Conservation (phyloP, 2,113 vertebrate species). For the Peromyscus polionotus region DNA sequence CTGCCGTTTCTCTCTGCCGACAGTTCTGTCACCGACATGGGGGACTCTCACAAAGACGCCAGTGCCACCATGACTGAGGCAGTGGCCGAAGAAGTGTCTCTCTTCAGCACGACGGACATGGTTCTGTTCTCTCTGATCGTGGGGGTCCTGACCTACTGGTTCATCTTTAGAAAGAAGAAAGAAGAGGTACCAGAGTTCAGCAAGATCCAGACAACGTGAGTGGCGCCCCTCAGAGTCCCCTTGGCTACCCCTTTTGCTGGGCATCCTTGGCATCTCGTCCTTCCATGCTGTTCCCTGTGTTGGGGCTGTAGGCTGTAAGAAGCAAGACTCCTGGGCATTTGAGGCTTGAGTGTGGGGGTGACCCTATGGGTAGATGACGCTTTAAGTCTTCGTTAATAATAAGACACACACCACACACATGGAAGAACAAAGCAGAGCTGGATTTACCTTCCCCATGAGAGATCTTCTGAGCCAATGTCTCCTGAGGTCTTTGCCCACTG, state of each 20-base stretch:
- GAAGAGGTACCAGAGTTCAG: constrained; percentile 94
- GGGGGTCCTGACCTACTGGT: constrained; percentile 94
- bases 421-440: background rate
- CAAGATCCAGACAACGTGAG: constrained; percentile 90
- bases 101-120: constrained; percentile 93
- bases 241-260: background rate
- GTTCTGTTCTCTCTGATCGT: constrained; percentile 94
- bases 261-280: background rate
- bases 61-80: constrained; percentile 61
- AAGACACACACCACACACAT: background rate
- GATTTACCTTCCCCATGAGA: background rate
- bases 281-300: background rate
- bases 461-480: background rate
- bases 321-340: no score
- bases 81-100: constrained; percentile 85
- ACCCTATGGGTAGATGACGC: background rate
- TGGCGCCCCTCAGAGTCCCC: background rate
- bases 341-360: background rate
- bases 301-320: fast-evolving
- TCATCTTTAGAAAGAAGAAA: constrained; percentile 95
- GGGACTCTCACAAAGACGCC: constrained; percentile 82
- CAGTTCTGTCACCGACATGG: constrained; percentile 82
- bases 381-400: background rate
- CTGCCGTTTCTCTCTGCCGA: constrained; percentile 56
- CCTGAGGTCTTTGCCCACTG: background rate